These are phyloP conservation scores for Actenoides hombroni DNA, from an alignment of 2,113 vertebrate genomes.

Conservation along the genomic window DNA sequence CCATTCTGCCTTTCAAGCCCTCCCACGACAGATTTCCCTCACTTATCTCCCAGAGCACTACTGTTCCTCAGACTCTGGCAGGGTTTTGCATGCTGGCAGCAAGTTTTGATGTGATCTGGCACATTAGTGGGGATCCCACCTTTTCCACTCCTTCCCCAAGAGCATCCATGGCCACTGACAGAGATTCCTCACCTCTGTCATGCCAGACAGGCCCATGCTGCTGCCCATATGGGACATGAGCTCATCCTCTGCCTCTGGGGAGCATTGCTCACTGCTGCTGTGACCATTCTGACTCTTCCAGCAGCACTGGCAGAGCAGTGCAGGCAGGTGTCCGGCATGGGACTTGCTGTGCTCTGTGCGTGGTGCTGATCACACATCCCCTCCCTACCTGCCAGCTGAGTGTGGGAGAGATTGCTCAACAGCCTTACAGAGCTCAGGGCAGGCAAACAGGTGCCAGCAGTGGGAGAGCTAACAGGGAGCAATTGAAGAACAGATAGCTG, in stretches of 20 bases:
- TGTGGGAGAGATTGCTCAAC: not conserved
- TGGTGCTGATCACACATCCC: not conserved
- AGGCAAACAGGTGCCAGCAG: not conserved
- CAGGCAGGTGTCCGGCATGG: not conserved
- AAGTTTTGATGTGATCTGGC: not conserved
- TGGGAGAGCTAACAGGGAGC: not conserved
- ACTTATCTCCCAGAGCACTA: not conserved
- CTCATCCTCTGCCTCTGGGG: not conserved
- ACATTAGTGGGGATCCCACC: rapidly evolving
- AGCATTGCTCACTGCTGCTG: not conserved
- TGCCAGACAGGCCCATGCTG: not conserved
- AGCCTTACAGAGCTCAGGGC: not conserved
- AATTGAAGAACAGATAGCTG: not conserved
- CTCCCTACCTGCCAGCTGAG: not conserved
- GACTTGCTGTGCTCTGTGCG: not conserved
- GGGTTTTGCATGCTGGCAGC: not conserved
- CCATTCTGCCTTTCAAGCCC: not conserved
- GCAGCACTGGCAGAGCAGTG: not conserved
- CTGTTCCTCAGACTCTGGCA: not conserved
- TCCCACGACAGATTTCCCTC: not conserved
- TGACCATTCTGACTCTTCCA: not conserved
- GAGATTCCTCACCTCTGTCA: not conserved
- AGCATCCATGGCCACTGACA: not conserved
- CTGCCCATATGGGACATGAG: rapidly evolving
- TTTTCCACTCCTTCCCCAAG: not conserved